phyloP scores from a whole-genome alignment of 2,113 vertebrate species.

The Emydocephalus ijimae region DNA sequence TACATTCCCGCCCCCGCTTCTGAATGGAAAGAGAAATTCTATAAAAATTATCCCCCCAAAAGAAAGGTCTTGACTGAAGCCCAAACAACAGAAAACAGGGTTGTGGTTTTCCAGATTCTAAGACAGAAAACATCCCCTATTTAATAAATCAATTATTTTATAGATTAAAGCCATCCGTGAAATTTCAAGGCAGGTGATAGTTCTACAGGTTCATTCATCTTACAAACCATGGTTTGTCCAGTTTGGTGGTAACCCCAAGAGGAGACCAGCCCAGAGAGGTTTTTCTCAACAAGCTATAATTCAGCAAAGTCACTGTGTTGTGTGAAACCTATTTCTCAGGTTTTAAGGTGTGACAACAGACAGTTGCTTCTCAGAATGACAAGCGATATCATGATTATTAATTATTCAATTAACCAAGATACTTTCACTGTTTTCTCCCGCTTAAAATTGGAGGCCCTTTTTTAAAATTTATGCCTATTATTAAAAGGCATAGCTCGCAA shows the following conservation, averaged over 20 bases:
- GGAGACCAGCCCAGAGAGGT: not conserved
- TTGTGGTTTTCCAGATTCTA: not conserved
- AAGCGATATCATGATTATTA: not conserved
- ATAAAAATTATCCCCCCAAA: not conserved
- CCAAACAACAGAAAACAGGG: not conserved
- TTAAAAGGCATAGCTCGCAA: not conserved
- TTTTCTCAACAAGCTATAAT: not conserved
- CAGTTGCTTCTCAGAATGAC: not conserved
- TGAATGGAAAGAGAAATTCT: not conserved
- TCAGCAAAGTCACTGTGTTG: not conserved
- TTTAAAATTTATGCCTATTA: not conserved
- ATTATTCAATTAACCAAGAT: not conserved
- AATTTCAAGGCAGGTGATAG: not conserved
- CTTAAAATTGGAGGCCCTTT: not conserved
- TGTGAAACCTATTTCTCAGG: not conserved
- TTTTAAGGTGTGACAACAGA: not conserved
- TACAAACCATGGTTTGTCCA: not conserved
- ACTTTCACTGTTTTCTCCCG: not conserved
- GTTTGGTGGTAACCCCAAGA: not conserved
- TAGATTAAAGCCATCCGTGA: not conserved
- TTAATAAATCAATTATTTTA: not conserved
- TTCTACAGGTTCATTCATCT: not conserved
- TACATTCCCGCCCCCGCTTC: not conserved
- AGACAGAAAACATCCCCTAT: not conserved
- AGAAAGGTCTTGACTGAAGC: not conserved